Evolutionary conservation across 2,113 vertebrate genomes (phyloP), one percentile per base, ranked within the genome.

Genomic region (Heptranchias perlo): DNA sequence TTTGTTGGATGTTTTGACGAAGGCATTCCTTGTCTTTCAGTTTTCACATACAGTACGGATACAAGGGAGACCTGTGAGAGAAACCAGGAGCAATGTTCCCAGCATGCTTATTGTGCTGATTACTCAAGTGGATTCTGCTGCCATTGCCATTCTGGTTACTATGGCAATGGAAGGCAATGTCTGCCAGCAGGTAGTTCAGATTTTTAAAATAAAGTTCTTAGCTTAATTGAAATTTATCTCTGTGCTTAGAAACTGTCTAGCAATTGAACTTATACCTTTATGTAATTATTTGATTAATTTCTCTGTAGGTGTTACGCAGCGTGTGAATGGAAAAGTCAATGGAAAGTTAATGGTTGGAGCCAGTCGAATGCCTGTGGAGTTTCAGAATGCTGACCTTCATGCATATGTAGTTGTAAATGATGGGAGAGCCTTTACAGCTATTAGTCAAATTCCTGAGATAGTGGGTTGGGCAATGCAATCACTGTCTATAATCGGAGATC

Each of bases 351-450:
- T 0, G 0, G 99, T 99, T 96, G 99, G 98, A 4, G 25, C 65
- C 44, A 78, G 44, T 61, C 97, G 73, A 0, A 98, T 97, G 0
- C 97, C 98, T 0, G 97, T 99, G 69, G 91, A 67, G 94, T 97
- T 99, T 93, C 86, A 96, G 0, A 96, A 97, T 13, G 98, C 98
- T 3, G 99, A 99, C 84, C 97, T 99, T 21, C 99, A 99, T 0
- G 98, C 98, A 69, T 99, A 99, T 97, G 97, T 99, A 0, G 99
- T 99, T 96, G 98, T 98, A 96, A 98, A 98, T 0, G 99, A 99
- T 0, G 99, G 99, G 73, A 97, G 99, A 94, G 98, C 99, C 1
- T 99, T 99, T 97, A 98, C 98, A 0, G 99, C 99, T 96, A 98
- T 99, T 97, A 99, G 99, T 16, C 97, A 99, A 96, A 98, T 99